Percentiles rank a stretch among this genome's conserved stretches.
Evolutionary conservation across 2,888 invertebrate genomes (phyloP).

Genomic region (Spisula subtruncata): DNA sequence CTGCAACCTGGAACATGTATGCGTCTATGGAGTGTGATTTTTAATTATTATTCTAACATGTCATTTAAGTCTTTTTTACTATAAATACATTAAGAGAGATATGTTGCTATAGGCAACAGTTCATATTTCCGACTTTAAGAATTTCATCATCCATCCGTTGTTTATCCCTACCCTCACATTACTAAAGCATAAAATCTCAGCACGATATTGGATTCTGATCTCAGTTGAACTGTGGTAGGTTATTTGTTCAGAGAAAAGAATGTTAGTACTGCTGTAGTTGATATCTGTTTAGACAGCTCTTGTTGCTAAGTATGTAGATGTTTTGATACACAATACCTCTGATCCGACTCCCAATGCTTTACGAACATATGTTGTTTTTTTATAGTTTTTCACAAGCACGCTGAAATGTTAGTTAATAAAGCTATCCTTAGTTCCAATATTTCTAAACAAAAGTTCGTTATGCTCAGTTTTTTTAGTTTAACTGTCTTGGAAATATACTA

Average conservation of each 20-base stretch:
- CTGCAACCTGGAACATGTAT: background rate
- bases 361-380: background rate
- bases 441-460: too few relatives aligned
- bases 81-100: conserved; percentile 22
- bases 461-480: too few relatives aligned
- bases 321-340: background rate
- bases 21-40: background rate
- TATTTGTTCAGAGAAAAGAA: background rate
- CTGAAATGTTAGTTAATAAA: background rate
- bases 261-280: background rate
- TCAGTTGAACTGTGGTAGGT: background rate
- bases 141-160: conserved; percentile 7
- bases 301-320: conserved; percentile 3
- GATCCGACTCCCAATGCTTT: background rate
- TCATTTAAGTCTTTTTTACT: background rate
- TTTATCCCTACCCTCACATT: background rate
- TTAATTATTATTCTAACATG: background rate
- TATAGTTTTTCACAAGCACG: background rate
- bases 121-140: background rate
- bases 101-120: conserved; percentile 21
- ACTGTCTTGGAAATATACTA: too few relatives aligned
- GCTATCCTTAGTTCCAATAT: too few relatives aligned
- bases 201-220: background rate
- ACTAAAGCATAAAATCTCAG: background rate
- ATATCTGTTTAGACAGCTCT: background rate